Conservation (phyloP, 2,113 vertebrate genomes). For the Sialia sialis region DNA sequence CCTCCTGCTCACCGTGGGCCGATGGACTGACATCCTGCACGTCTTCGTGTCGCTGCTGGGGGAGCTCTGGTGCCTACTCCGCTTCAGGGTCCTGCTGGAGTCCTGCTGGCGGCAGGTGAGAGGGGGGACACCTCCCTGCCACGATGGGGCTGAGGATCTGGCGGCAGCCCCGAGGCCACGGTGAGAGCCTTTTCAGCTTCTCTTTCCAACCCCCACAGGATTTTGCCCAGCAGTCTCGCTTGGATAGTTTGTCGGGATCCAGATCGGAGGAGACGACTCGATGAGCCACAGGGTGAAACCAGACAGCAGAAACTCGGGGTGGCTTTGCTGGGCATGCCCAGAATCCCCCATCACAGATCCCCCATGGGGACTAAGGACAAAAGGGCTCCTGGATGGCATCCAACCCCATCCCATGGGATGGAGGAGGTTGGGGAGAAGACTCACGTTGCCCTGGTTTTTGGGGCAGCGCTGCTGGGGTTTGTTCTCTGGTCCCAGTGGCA, state of each 20-base stretch:
- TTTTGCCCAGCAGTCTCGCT: background rate
- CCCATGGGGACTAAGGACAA: background rate
- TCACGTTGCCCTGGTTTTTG: accelerated
- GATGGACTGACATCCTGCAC: constrained; percentile 85
- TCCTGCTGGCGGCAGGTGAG: constrained; percentile 77
- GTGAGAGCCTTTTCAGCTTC: background rate
- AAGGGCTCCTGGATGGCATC: background rate
- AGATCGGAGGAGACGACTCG: background rate
- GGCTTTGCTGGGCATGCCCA: accelerated
- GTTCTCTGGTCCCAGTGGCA: background rate
- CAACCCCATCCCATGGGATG: background rate
- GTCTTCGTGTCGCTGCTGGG: constrained; percentile 82
- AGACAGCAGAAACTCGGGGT: background rate
- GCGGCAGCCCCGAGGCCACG: accelerated
- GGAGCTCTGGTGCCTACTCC: constrained; percentile 83
- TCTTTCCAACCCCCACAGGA: background rate
- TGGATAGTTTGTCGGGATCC: accelerated
- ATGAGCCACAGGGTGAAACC: accelerated
- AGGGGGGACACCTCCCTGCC: background rate
- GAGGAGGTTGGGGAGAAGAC: background rate
- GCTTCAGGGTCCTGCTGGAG: constrained; percentile 71
- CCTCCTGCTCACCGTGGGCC: constrained; percentile 88
- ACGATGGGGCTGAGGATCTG: accelerated
- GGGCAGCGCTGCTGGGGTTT: background rate
- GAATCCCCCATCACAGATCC: accelerated